Conservation (phyloP, 2,797 vertebrate genomes). For the Anableps anableps region DNA sequence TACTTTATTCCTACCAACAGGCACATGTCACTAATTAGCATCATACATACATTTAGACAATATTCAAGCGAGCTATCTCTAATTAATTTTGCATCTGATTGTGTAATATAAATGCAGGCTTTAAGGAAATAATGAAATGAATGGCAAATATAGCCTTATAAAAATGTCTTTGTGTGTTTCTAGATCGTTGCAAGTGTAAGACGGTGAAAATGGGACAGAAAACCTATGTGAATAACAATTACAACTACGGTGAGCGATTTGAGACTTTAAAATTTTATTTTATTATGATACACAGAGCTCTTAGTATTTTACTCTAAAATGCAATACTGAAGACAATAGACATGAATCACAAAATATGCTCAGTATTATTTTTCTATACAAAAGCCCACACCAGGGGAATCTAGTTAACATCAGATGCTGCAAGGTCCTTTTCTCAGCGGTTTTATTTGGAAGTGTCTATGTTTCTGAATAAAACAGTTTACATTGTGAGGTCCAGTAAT, state of each 20-base stretch:
- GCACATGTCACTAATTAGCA: neutral
- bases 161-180: slow-evolving; percentile 32
- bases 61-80: neutral
- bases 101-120: neutral
- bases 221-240: slow-evolving; percentile 93
- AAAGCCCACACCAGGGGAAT: neutral
- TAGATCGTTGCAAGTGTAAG: slow-evolving; percentile 93
- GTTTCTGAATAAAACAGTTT: neutral
- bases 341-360: no score
- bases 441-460: neutral
- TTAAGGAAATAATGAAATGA: neutral
- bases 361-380: neutral
- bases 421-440: neutral
- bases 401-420: neutral
- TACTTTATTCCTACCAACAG: neutral
- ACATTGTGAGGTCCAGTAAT: neutral
- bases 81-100: neutral
- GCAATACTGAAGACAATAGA: no score
- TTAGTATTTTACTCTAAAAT: no score
- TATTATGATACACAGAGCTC: neutral
- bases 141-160: neutral
- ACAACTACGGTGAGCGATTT: slow-evolving; percentile 92
- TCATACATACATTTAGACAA: neutral
- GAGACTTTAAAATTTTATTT: neutral
- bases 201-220: slow-evolving; percentile 85